Evolutionary conservation across 2,888 invertebrate genomes (phyloP).

Genomic region (Spodoptera exigua): DNA sequence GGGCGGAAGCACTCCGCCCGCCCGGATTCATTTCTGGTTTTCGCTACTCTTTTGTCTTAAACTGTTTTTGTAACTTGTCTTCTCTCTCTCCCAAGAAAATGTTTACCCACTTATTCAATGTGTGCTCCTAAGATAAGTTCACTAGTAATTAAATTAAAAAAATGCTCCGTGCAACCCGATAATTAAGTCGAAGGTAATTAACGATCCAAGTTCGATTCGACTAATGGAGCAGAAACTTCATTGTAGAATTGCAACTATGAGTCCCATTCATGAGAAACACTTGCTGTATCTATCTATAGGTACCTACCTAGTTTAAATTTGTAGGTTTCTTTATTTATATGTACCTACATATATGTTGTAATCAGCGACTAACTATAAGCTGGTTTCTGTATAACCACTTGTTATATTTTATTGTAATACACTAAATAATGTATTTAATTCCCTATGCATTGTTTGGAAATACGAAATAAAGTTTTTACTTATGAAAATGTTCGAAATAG

Average conservation of each 20-base stretch:
- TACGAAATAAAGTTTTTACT: too few relatives aligned
- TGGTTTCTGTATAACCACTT: neutral
- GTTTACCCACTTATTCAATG: constrained; percentile 65
- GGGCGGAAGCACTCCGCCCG: constrained; percentile 78
- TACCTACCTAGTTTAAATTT: constrained; percentile 12
- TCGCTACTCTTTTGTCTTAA: constrained; percentile 87
- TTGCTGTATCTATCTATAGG: neutral
- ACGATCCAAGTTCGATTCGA: constrained; percentile 32
- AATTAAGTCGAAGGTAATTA: constrained; percentile 50
- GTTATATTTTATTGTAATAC: too few relatives aligned
- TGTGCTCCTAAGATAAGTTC: constrained; percentile 57
- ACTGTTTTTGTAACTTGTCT: constrained; percentile 83
- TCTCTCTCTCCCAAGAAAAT: constrained; percentile 70
- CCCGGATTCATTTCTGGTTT: constrained; percentile 87
- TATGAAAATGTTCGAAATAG: too few relatives aligned
- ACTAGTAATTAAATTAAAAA: constrained; percentile 48
- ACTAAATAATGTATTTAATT: neutral
- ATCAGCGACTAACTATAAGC: neutral
- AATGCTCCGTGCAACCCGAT: constrained; percentile 31
- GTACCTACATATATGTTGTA: neutral
- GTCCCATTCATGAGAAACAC: constrained; percentile 27
- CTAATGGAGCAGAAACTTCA: constrained; percentile 47
- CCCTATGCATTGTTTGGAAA: neutral
- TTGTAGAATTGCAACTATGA: constrained; percentile 26
- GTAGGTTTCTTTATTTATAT: constrained; percentile 5